A percentile compares a stretch with the other conserved stretches of the same genome.
Evolutionary conservation across 2,888 invertebrate species (phyloP).

Genomic region (Norana najaformis): DNA sequence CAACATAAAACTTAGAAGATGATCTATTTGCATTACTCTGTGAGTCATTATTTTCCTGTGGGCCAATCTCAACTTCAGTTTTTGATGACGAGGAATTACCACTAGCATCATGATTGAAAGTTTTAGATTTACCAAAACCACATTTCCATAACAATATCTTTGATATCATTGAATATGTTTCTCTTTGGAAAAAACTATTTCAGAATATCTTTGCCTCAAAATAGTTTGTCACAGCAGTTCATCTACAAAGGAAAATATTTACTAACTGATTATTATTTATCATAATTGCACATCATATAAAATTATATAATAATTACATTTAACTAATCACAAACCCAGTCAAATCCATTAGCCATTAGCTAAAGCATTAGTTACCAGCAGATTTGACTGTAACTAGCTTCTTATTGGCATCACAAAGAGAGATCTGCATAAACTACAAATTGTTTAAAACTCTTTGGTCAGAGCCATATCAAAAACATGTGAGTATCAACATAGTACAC

Average conservation of each 20-base stretch:
- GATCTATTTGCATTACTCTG: not conserved
- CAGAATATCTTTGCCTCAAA: not conserved
- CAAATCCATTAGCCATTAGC: no score
- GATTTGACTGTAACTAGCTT: no score
- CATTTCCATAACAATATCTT: slow-evolving; percentile 13
- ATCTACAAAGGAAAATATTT: not conserved
- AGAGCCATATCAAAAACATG: no score
- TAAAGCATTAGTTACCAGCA: no score
- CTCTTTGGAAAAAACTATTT: not conserved
- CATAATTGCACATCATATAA: not conserved
- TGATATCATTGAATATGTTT: slow-evolving; percentile 13
- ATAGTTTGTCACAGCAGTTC: not conserved
- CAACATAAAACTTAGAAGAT: slow-evolving; percentile 20
- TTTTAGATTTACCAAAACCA: not conserved
- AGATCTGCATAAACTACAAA: no score
- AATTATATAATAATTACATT: not conserved
- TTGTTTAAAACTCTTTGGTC: no score
- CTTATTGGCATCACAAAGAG: no score
- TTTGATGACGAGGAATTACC: not conserved
- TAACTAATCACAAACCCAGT: not conserved
- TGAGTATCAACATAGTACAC: no score
- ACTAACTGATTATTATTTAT: not conserved
- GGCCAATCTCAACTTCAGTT: not conserved
- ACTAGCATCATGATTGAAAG: not conserved
- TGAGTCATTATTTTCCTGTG: not conserved